Conservation (phyloP, 2,113 vertebrate species). For the Carassius carassius region DNA sequence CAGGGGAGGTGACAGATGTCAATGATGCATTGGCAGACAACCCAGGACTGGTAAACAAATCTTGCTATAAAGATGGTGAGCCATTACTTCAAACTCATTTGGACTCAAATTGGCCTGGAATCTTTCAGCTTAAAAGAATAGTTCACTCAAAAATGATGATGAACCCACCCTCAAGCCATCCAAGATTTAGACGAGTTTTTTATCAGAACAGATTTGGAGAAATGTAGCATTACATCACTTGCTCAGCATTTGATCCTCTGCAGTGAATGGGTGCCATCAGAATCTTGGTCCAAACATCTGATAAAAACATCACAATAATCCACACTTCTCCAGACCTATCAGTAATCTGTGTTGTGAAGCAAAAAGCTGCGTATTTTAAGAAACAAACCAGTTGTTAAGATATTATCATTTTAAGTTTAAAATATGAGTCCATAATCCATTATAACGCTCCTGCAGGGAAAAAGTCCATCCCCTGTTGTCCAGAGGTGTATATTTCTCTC, state of each 20-base stretch:
- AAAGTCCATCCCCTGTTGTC: too few species aligned
- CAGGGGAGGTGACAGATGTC: conserved; percentile 91
- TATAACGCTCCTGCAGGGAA: too few species aligned
- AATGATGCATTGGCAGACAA: conserved; percentile 89
- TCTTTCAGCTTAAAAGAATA: conserved; percentile 24
- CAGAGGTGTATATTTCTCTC: too few species aligned
- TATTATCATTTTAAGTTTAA: too few species aligned
- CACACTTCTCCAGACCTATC: neutral
- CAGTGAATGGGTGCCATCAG: neutral
- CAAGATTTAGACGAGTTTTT: neutral
- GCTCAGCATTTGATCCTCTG: neutral
- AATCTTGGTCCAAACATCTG: neutral
- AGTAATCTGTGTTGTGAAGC: neutral
- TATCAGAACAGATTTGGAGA: neutral
- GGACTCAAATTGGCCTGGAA: neutral
- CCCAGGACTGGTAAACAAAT: conserved; percentile 94
- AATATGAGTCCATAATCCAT: too few species aligned
- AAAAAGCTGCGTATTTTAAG: neutral
- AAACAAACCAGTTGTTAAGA: neutral
- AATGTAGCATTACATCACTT: neutral
- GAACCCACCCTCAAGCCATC: neutral
- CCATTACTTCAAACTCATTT: neutral
- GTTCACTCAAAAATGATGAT: neutral
- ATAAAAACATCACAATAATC: neutral
- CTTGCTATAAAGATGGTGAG: conserved; percentile 96